Evolutionary conservation across 2,113 vertebrate genomes (phyloP).

Genomic region (Myotis lucifugus): DNA sequence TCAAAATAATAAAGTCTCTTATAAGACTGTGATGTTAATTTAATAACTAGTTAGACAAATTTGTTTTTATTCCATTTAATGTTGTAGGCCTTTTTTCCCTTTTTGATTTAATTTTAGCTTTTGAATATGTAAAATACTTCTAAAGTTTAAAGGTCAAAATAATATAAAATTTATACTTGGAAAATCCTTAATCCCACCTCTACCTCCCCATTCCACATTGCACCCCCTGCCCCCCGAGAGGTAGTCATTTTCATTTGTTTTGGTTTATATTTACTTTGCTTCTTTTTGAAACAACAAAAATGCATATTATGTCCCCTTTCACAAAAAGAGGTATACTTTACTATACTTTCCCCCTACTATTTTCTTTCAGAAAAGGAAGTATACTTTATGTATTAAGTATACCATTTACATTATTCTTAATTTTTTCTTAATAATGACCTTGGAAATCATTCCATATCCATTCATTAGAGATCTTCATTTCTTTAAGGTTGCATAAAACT

Average conservation of each 20-base stretch:
- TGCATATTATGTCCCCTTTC: not conserved
- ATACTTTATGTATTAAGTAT: not conserved
- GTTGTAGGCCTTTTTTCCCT: not conserved
- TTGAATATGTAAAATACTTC: not conserved
- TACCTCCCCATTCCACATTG: not conserved
- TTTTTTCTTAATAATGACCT: not conserved
- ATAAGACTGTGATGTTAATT: not conserved
- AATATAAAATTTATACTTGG: not conserved
- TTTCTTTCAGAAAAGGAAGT: not conserved
- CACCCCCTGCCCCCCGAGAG: not conserved
- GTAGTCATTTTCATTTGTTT: not conserved
- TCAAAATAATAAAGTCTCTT: not conserved
- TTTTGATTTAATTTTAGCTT: constrained; percentile 13
- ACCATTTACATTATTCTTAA: not conserved
- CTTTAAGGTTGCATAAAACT: not conserved
- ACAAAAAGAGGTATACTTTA: not conserved
- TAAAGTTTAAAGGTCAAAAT: constrained; percentile 17
- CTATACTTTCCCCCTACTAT: not conserved
- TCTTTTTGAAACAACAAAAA: not conserved
- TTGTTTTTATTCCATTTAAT: not conserved
- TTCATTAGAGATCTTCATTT: not conserved
- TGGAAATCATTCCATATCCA: not conserved
- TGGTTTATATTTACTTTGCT: not conserved
- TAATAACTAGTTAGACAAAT: not conserved
- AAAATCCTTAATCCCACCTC: not conserved